Evolutionary conservation across 2,113 vertebrate species (phyloP).

Genomic region (Picathartes gymnocephalus): DNA sequence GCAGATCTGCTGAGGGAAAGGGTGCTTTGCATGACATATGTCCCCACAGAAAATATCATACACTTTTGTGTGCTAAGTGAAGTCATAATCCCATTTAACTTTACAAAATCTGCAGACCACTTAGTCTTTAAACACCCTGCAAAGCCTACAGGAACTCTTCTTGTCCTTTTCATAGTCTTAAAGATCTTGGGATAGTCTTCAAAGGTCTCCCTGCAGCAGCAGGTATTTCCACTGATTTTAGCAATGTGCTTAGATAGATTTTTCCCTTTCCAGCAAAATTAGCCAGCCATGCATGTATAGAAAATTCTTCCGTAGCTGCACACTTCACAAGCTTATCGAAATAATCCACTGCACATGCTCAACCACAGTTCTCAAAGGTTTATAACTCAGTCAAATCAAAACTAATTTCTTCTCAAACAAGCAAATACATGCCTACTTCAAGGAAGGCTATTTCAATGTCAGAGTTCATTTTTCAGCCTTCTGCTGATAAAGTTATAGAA

Average conservation of each 20-base stretch:
- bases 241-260: conserved; percentile 17
- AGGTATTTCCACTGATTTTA: conserved; percentile 36
- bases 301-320: conserved; percentile 41
- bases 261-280: conserved; percentile 43
- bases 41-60: background rate
- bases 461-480: conserved; percentile 41
- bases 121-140: background rate
- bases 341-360: conserved; percentile 51
- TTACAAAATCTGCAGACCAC: background rate
- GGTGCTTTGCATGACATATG: background rate
- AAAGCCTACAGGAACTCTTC: background rate
- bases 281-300: conserved; percentile 19
- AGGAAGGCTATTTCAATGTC: conserved; percentile 17
- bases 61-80: background rate
- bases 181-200: background rate
- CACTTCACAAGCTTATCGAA: background rate
- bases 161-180: background rate
- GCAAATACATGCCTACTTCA: conserved; percentile 33
- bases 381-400: conserved; percentile 51
- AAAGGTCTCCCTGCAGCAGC: background rate
- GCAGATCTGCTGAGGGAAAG: background rate
- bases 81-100: background rate
- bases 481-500: conserved; percentile 26
- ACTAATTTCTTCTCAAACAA: conserved; percentile 43
- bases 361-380: conserved; percentile 3